Base-by-base conservation (phyloP, 2,888 invertebrate species). In the Hirudinaria manillensis region DNA sequence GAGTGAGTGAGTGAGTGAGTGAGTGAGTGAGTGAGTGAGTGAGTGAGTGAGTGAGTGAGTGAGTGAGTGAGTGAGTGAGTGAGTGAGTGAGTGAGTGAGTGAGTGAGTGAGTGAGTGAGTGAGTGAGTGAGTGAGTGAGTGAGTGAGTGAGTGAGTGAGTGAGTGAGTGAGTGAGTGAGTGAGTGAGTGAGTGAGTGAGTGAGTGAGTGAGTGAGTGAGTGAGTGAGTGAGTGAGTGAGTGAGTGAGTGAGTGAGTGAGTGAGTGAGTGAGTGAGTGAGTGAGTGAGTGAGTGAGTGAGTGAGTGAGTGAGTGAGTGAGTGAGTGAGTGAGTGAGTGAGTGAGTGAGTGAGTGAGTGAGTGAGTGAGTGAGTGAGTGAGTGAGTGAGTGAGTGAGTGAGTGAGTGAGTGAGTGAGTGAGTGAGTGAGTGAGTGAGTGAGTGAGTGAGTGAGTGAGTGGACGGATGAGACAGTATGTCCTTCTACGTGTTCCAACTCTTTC, bases 11-110 rank as follows among this genome's bases (percentile, higher is more conserved):
- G 21, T 53, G 70, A 36, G 45, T n/a, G 34, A 36, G 45, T 70
- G 70, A 67, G 21, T 67, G 67, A 32, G 21, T 67, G 67, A 32
- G 32, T 67, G 32, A 27, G 32, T 67, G 70, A n/a, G 45, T 70
- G 70, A n/a, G 45, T 70, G 70, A 36, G 45, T 70, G 70, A 36
- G 19, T 70, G 70, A 36, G 45, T 70, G 70, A 36, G 45, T 34
- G 70, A 36, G 45, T 38, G 70, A 36, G 45, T 38, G 70, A 36
- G 45, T 24, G 70, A 32, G 66, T 66, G 66, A 32, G 66, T 66
- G 66, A 32, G 66, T 66, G 10, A 6, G 66, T 27, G 66, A 27
- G 34, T 66, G 66, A 13, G 66, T 27, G 66, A 27, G 27, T 66
- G 66, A 13, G 66, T 66, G 66, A 66, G 27, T 3, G 27, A 27